Base-by-base conservation (phyloP, 2,888 invertebrate genomes). In the Lapara coniferarum region DNA sequence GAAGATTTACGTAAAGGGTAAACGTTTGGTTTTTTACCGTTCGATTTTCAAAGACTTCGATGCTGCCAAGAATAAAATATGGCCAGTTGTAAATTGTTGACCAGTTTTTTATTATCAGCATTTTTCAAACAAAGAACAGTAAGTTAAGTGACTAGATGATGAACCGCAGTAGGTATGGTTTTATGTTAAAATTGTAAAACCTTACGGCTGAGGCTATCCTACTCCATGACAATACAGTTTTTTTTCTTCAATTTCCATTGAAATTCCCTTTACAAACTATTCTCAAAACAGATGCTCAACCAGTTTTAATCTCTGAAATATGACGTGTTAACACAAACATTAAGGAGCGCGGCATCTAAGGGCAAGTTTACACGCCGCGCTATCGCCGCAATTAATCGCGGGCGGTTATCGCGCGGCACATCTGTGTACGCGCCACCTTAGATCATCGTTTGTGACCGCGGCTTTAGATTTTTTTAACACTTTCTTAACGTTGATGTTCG, bases 361-460 rank as follows among this genome's bases (percentile, higher is more conserved):
- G 63, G 49, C 63, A 68, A 68, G 69, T 73, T 72, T 77, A 78
- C 79, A 79, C 80, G 75, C 74, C 75, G 75, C 75, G 76, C 73
- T 89, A 90, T 90, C 90, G 81, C 82, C 78, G 74, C 89, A 80
- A 89, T 89, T 90, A 81, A 90, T 90, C 88, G 81, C 78, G 76
- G 78, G 79, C 78, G 75, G 71, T 73, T 88, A 89, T 89, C 89
- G 80, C 77, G 76, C 83, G 81, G 77, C 82, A 74, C 78, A 91
- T 91, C 91, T 85, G 83, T 86, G 75, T 82, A 55, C 76, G 72
- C 69, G 56, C 56, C 56, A 58, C 57, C 44, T 63, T 53, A 25
- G 67, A 68, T 57, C 16, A 44, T 58, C 59, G 59, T 53, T 59
- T 46, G 52, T 13, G 59, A 19, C 14, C 19, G 53, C 68, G 58